phyloP scores from a whole-genome alignment of 2,113 vertebrate species.

The Gnathonemus echidnorhynchus region DNA sequence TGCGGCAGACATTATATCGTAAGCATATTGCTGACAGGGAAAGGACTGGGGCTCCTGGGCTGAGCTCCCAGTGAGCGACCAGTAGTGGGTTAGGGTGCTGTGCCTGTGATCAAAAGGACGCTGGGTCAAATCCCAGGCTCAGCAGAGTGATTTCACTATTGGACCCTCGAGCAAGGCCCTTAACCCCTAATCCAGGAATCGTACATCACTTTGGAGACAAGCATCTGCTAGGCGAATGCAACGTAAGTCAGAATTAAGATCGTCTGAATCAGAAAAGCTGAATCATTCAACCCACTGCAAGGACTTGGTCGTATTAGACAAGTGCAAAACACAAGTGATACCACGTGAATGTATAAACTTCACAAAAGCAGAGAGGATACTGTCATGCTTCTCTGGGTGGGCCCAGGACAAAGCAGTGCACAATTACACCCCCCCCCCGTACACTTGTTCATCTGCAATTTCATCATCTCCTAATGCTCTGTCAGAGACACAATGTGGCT shows the following conservation, averaged over 20 bases:
- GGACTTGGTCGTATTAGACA: background rate
- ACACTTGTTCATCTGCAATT: slow-evolving; percentile 49
- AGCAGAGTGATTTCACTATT: background rate
- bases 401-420: slow-evolving; percentile 32
- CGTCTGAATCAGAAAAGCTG: background rate
- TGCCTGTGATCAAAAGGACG: background rate
- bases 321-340: background rate
- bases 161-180: background rate
- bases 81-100: background rate
- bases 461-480: slow-evolving; percentile 69
- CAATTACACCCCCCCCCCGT: slow-evolving; percentile 51
- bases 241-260: background rate
- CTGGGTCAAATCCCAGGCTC: background rate
- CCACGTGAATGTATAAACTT: background rate
- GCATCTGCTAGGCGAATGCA: background rate
- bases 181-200: background rate
- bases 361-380: background rate
- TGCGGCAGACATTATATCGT: background rate
- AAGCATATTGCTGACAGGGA: background rate
- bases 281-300: background rate
- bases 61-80: background rate
- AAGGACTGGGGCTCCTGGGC: background rate
- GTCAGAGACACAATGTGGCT: slow-evolving; percentile 61
- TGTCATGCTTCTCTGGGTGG: slow-evolving; percentile 15
- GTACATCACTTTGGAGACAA: background rate